phyloP scores from a whole-genome alignment of 2,797 vertebrate species.

The Anabacerthia variegaticeps region DNA sequence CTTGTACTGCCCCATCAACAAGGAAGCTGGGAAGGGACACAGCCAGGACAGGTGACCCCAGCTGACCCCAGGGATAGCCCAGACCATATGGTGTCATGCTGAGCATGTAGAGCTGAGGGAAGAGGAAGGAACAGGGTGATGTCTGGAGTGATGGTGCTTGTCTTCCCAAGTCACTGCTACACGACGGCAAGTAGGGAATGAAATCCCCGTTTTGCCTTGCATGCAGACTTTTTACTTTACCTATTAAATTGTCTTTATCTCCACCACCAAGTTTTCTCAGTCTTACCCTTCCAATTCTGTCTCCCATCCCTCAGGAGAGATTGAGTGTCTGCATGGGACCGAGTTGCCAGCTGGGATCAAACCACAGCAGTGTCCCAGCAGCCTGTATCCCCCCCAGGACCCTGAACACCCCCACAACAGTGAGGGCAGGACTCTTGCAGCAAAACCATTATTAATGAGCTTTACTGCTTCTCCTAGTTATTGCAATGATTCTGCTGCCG shows the following conservation, averaged over 20 bases:
- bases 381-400: background rate
- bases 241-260: background rate
- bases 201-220: background rate
- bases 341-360: background rate
- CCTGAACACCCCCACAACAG: background rate
- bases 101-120: background rate
- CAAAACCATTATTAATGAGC: background rate
- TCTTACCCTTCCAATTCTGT: accelerated
- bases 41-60: background rate
- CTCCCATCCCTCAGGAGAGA: background rate
- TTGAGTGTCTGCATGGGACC: accelerated
- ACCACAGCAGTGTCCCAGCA: background rate
- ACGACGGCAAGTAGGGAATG: background rate
- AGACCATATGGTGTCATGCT: background rate
- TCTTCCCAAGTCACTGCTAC: background rate
- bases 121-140: background rate
- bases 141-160: background rate
- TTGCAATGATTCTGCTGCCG: background rate
- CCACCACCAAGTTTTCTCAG: background rate
- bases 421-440: background rate
- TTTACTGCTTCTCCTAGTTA: background rate
- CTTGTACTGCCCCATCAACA: background rate
- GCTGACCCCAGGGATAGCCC: background rate
- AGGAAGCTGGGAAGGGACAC: background rate
- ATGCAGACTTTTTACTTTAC: background rate